Conservation (phyloP, 2,113 vertebrate species). For the Colinus virginianus region DNA sequence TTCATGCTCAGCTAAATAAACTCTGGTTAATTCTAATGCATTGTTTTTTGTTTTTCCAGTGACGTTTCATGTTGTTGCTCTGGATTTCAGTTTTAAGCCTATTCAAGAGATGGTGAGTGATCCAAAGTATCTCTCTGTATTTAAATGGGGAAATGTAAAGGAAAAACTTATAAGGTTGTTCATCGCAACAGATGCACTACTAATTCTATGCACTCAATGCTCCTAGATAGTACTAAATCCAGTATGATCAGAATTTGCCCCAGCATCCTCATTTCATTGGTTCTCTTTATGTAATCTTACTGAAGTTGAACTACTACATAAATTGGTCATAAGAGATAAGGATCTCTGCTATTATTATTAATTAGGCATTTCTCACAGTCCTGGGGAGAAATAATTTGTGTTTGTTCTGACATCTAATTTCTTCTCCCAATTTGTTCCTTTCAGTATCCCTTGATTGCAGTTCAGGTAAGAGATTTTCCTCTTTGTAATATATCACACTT, state of each 20-base stretch:
- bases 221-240: neutral
- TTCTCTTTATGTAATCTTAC: neutral
- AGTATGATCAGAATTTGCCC: neutral
- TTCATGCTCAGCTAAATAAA: neutral
- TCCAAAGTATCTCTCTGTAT: neutral
- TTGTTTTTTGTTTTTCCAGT: constrained; percentile 56
- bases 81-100: constrained; percentile 64
- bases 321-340: neutral
- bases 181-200: neutral
- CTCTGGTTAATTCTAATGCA: neutral
- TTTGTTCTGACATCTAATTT: neutral
- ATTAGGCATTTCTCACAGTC: neutral
- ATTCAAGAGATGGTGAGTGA: constrained; percentile 59
- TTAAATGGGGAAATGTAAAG: neutral
- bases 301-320: neutral
- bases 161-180: neutral
- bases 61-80: constrained; percentile 57
- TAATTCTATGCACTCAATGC: neutral
- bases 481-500: neutral
- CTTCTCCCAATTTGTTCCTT: constrained; percentile 13
- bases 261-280: neutral
- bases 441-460: constrained; percentile 63
- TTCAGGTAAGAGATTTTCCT: constrained; percentile 62
- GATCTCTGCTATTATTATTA: neutral
- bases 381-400: neutral